Base-by-base conservation (phyloP, 1,140 invertebrate species). In the Monomorium pharaonis region DNA sequence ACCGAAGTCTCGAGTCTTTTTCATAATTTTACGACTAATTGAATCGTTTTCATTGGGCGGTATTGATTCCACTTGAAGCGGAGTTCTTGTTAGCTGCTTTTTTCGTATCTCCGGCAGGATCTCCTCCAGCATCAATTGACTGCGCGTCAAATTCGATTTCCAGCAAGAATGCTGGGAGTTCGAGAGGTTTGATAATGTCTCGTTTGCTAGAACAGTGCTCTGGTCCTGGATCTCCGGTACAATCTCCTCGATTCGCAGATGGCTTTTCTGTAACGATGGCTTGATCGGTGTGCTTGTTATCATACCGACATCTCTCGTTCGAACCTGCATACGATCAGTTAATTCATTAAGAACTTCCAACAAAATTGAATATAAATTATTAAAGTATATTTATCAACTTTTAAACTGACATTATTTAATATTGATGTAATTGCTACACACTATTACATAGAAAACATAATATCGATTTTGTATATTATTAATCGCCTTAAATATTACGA, bases 221-320 rank as follows among this genome's bases (percentile, higher is more conserved):
- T 49, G 69, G 33, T 89, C 56, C 21, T 62, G 54, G n/a, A 87
- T 69, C 49, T 90, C 88, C 56, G 89, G 89, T 75, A 77, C 12
- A 21, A 90, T 86, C 58, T 90, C 89, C 30, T 90, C 89, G 84
- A 90, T 85, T 24, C 60, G 89, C 30, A 88, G 27, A 49, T 58
- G 86, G 49, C 89, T 88, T 49, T 58, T 86, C 21, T 88, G 67
- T 63, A 84, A n/a, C 18, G 60, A 33, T 44, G 72, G 85, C 60
- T 91, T 90, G 54, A 92, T 92, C 24, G 93, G 93, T 2, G 92
- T 93, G 54, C 92, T 93, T 7, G 93, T 94, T 56, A 93, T 84
- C 91, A 94, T 92, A 54, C 93, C 93, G 16, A 91, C 87, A 9
- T 94, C 93, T 69, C 91, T 91, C n/a, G 92, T 90, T 80, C 89